Evolutionary conservation across 2,113 vertebrate genomes (phyloP), one percentile per base, ranked within the genome.

Genomic region (Laticauda colubrina): DNA sequence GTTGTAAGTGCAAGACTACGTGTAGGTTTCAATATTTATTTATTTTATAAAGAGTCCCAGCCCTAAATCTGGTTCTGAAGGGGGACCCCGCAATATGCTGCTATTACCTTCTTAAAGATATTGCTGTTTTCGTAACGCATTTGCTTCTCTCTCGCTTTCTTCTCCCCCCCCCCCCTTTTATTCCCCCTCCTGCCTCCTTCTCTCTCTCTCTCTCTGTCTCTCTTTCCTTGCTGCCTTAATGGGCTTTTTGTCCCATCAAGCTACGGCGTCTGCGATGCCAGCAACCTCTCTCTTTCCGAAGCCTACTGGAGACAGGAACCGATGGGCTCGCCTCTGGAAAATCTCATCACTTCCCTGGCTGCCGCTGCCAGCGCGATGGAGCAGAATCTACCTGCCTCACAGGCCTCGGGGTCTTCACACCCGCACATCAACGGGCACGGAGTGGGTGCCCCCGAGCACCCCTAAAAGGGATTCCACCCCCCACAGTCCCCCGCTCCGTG

Each of bases 211-310:
- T 51, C 1, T 51, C 4, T 48, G 88, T 34, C 94, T 87, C 23
- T 39, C 34, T 34, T 18, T 39, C 34, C 85, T 48, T 69, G 95
- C 95, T 95, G 95, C 96, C 96, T 96, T 96, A 94, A n/a, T 6
- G 95, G 97, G 97, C 97, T 97, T 97, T 97, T 98, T 97, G 96
- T 97, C 97, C 95, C 97, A 97, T 98, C 98, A 92, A 99, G 99
- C 98, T 99, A 98, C 97, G 99, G 98, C 98, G 98, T 98, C 92
- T 99, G 98, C 97, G 98, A 99, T 97, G 98, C 97, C 97, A 98
- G 97, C 93, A 98, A 99, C 61, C 98, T 99, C 93, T 99, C 99
- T 2, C 97, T 99, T 81, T 99, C 98, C 0, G 98, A 99, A 98
- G 99, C 98, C 85, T 99, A 98, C 97, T 98, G 98, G 96, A 98